phyloP scores from a whole-genome alignment of 2,888 invertebrate genomes.

The Cantharis nigra region DNA sequence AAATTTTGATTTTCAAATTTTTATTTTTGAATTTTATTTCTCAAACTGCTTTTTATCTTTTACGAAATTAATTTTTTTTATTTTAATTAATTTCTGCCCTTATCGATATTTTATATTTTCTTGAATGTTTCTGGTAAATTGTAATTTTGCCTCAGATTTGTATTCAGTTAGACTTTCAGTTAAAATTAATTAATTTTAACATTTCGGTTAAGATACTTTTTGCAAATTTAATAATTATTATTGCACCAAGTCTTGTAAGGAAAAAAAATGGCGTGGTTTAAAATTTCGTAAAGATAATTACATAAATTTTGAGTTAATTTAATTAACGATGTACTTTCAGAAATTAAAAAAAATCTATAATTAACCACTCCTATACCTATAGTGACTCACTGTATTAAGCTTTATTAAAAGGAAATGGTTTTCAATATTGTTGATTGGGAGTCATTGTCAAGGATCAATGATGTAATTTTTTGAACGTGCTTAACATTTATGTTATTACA shows the following conservation, averaged over 20 bases:
- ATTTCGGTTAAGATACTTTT: not conserved
- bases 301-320: not conserved
- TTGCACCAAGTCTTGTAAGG: not conserved
- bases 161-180: not conserved
- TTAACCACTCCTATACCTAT: not conserved
- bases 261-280: too few species aligned
- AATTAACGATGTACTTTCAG: not conserved
- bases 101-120: not conserved
- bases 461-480: conserved; percentile 20
- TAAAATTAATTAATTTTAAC: too few species aligned
- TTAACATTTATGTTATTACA: conserved; percentile 9
- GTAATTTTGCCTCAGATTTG: too few species aligned
- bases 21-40: not conserved
- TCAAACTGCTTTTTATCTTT: not conserved
- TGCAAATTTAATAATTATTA: not conserved
- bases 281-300: not conserved
- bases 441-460: conserved; percentile 23
- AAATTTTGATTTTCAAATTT: not conserved
- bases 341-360: not conserved
- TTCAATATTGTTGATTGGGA: conserved; percentile 13
- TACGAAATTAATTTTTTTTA: too few species aligned
- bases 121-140: not conserved
- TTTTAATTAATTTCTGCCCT: not conserved
- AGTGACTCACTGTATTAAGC: not conserved
- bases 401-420: conserved; percentile 15